These are phyloP conservation scores for Oxytorus armatus DNA, from an alignment of 2,888 invertebrate genomes.

Conservation along the genomic window DNA sequence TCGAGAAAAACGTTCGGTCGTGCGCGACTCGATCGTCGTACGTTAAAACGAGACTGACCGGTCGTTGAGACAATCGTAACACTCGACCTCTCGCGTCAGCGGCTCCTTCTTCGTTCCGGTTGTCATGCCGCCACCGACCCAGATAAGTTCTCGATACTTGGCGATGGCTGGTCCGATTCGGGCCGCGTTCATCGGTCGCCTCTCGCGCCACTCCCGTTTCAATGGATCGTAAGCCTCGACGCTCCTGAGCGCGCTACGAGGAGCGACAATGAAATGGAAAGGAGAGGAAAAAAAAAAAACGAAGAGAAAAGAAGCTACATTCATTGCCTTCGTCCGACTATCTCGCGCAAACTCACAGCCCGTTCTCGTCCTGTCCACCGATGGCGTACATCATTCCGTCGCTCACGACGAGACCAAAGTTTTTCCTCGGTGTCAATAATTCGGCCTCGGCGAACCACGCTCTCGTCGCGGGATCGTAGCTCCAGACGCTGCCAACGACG, in stretches of 20 bases:
- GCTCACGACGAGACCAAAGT: conserved; percentile 89
- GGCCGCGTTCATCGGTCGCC: conserved; percentile 86
- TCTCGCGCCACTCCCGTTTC: conserved; percentile 86
- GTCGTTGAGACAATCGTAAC: conserved; percentile 87
- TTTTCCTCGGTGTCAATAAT: conserved; percentile 87
- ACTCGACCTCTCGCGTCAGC: conserved; percentile 87
- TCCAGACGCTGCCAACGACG: conserved; percentile 89
- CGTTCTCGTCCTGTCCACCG: conserved; percentile 89
- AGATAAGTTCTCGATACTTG: conserved; percentile 88
- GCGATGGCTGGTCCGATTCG: conserved; percentile 88
- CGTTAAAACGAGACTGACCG: conserved; percentile 85
- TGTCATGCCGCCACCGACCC: conserved; percentile 91
- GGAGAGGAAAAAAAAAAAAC: no score
- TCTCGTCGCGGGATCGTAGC: conserved; percentile 88
- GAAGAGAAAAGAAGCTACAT: no score
- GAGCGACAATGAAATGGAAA: neutral
- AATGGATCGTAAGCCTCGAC: conserved; percentile 88
- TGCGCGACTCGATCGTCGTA: no score
- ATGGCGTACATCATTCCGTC: conserved; percentile 89
- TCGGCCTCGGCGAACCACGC: conserved; percentile 88
- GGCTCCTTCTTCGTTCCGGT: conserved; percentile 86
- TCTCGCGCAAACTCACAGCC: conserved; percentile 85
- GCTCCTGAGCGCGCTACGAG: conserved; percentile 83
- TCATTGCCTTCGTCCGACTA: no score
- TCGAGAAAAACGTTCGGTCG: no score